These are phyloP conservation scores for Habropoda laboriosa DNA, from an alignment of 1,140 invertebrate species.

Conservation along the genomic window DNA sequence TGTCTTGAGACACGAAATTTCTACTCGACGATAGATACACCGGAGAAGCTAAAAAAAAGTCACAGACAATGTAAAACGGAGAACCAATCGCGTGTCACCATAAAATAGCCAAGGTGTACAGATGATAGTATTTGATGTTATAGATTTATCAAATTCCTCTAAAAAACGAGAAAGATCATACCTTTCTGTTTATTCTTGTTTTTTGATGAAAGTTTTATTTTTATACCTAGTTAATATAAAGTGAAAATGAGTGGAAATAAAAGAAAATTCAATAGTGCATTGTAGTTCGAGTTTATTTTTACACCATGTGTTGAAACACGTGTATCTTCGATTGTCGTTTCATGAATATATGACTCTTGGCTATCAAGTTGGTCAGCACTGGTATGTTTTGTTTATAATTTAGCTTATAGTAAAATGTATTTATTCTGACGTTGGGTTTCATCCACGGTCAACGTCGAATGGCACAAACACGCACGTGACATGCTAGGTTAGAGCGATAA, in stretches of 20 bases:
- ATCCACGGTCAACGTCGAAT: constrained; percentile 18
- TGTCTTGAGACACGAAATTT: not conserved
- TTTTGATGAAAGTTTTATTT: no score
- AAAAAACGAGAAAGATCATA: not conserved
- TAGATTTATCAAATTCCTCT: not conserved
- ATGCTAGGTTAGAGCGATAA: constrained; percentile 35
- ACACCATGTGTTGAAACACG: not conserved
- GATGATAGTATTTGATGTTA: not conserved
- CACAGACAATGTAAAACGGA: no score
- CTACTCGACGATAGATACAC: not conserved
- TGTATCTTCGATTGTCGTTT: not conserved
- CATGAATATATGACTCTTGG: not conserved
- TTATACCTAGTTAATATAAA: no score
- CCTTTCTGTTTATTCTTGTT: not conserved
- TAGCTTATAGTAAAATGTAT: not conserved
- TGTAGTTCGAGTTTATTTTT: not conserved
- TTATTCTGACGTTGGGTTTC: not conserved
- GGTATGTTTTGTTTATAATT: not conserved
- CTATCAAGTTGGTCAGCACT: no score
- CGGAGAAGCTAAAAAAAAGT: not conserved
- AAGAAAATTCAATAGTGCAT: not conserved
- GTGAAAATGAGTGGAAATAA: no score
- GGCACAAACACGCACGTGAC: constrained; percentile 6
- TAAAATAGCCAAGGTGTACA: not conserved
- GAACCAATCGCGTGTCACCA: not conserved